Base-by-base conservation (phyloP, 2,113 vertebrate genomes). In the Gorsachius goisagi region DNA sequence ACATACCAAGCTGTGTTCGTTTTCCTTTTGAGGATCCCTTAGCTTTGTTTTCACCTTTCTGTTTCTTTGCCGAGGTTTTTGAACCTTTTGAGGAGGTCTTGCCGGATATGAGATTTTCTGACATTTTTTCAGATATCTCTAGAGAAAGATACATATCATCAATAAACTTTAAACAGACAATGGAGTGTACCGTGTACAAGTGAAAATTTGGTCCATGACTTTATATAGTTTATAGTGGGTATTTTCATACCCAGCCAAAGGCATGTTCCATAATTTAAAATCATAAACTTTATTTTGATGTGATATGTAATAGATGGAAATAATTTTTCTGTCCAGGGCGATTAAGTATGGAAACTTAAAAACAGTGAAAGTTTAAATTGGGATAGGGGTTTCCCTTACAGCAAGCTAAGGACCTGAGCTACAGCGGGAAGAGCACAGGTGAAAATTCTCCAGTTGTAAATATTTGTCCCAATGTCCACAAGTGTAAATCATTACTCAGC, bases 111-210 rank as follows among this genome's bases (percentile, higher is more conserved):
- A 2, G 6, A 27, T 22, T 89, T 73, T 88, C 32, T 44, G 92
- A 53, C 98, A 98, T 98, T 87, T 71, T 94, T 94, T 80, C 74
- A 85, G 77, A 71, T 67, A 84, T 92, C 55, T 59, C 53, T 84
- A 95, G 95, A 89, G 33, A 90, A 83, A 86, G 76, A 96, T 35
- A 97, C 0, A 1, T 49, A 17, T 44, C 15, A 72, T 94, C 23
- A 90, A 39, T 64, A 47, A 90, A 52, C 60, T 88, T 76, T 45
- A 53, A 56, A 50, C 6, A 73, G 27, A 44, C n/a, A 72, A 56
- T 3, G 5, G 35, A 77, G 55, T 33, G 26, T 3, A 44, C n/a
- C 3, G 35, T 4, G 9, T 45, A 32, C 9, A 23, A 93, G 32
- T 66, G 45, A 93, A 69, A 93, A 77, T 44, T 74, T 80, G 21